Conservation (phyloP, 2,113 vertebrate species). For the Cercocebus atys region DNA sequence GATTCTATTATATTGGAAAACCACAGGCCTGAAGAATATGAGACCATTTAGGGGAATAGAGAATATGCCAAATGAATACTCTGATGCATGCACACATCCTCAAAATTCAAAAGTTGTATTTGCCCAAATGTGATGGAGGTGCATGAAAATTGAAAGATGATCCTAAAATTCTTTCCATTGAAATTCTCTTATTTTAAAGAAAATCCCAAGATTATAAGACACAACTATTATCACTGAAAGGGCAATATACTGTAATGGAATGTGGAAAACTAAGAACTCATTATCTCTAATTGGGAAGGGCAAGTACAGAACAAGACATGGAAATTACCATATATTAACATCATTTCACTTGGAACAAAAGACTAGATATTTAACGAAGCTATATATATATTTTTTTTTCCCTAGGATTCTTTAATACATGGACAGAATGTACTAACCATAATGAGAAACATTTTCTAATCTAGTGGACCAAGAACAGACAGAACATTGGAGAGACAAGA, state of each 20-base stretch:
- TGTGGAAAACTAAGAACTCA: neutral
- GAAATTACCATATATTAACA: neutral
- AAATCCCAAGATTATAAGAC: neutral
- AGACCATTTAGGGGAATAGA: rapidly evolving
- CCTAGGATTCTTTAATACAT: neutral
- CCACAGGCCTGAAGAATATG: neutral
- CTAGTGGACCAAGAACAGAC: neutral
- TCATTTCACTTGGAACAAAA: neutral
- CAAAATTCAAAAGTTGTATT: neutral
- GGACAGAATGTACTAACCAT: neutral
- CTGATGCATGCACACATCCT: neutral
- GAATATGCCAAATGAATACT: neutral
- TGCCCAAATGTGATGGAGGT: neutral
- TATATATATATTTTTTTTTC: neutral
- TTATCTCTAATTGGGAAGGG: neutral
- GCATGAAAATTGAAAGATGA: neutral
- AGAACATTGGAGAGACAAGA: neutral
- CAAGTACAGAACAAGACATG: neutral
- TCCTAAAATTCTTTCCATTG: neutral
- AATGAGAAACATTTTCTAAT: neutral
- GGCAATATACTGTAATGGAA: neutral
- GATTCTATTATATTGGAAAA: neutral
- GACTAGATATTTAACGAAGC: neutral
- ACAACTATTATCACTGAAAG: neutral
- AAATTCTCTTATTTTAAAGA: neutral